Evolutionary conservation across 2,113 vertebrate genomes (phyloP).

Genomic region (Catharus fuscescens): DNA sequence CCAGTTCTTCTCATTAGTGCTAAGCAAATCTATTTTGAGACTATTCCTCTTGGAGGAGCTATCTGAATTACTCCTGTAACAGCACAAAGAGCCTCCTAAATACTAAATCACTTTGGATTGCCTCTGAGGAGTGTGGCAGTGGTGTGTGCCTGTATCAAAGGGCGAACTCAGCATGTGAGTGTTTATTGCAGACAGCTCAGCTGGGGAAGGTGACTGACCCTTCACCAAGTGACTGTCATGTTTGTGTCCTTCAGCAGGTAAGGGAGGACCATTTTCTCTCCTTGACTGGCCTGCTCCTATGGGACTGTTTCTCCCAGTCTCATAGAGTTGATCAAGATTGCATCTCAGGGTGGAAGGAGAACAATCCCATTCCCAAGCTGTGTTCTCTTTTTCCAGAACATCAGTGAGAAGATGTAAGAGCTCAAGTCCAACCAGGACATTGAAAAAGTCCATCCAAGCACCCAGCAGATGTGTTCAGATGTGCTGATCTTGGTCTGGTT

Average conservation of each 20-base stretch:
- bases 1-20: not conserved
- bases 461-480: not conserved
- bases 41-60: not conserved
- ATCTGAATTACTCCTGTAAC: not conserved
- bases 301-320: not conserved
- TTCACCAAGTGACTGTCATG: not conserved
- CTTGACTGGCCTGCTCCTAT: not conserved
- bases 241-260: not conserved
- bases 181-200: not conserved
- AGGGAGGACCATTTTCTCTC: not conserved
- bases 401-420: not conserved
- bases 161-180: not conserved
- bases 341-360: not conserved
- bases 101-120: not conserved
- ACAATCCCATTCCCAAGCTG: not conserved
- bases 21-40: slow-evolving; percentile 2
- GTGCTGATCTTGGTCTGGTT: not conserved
- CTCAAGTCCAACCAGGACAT: not conserved
- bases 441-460: not conserved
- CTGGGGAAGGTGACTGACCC: not conserved
- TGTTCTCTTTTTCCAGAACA: not conserved
- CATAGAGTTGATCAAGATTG: not conserved
- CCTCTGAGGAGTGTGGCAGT: not conserved
- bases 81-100: not conserved
- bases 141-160: not conserved